Base-by-base conservation (phyloP, 2,113 vertebrate species). In the Hypomesus transpacificus region DNA sequence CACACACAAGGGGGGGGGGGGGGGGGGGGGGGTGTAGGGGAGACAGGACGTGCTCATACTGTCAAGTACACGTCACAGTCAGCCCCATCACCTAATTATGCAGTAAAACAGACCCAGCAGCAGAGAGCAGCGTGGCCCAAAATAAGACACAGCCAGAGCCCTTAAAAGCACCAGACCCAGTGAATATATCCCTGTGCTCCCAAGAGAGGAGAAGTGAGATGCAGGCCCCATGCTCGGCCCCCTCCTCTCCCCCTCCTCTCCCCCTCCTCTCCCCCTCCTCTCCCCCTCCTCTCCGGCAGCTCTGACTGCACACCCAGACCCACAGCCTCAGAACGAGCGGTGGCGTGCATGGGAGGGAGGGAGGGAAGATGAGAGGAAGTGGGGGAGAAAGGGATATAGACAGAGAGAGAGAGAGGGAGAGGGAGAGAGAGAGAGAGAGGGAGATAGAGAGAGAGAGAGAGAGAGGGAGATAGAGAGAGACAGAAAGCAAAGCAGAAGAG, bases 41-140 rank as follows among this genome's bases (percentile, higher is more conserved):
- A 89, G 86, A 78, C 79, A 18, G 71, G 82, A 88, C 84, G 86
- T 89, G 88, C 87, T 87, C 87, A 80, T 82, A 86, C 87, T 90
- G 89, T 89, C 87, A 86, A 89, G 83, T 8, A 70, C 84, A 75
- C 79, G 83, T 82, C 84, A 88, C 75, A 71, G 80, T 75, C n/a
- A n/a, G n/a, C n/a, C 68, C 58, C 58, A 57, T 70, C 70, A 57
- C 75, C 86, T 88, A 87, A 89, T 89, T 90, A 89, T 86, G 84
- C 87, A 86, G 87, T 86, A 87, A 85, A 80, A 83, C 70, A 18
- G 73, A 73, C 80, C 75, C 84, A 82, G 76, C 62, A 18, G 63
- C 71, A 62, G 69, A 74, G 68, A 75, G 28, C 66, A 18, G 68
- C 65, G 66, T 75, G 74, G 71, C 80, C 79, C 69, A 78, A 88